Conservation (phyloP, 2,113 vertebrate species). For the Notarius quadriscutis region DNA sequence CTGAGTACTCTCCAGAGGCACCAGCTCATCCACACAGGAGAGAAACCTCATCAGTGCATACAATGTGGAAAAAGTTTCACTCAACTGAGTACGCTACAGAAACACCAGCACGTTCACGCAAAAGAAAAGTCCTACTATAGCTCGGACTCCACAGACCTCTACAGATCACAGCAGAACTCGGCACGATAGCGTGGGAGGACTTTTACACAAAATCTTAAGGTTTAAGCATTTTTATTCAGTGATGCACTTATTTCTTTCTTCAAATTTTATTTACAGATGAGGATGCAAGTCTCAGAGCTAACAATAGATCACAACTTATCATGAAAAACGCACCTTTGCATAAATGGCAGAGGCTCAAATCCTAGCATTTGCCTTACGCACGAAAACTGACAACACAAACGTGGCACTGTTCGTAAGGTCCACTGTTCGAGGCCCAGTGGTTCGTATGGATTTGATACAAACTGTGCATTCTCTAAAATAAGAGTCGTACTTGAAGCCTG, state of each 20-base stretch:
- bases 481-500: not conserved
- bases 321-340: not conserved
- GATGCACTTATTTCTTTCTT: not conserved
- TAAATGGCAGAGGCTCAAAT: not conserved
- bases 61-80: slow-evolving; percentile 23
- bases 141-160: not conserved
- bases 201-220: not conserved
- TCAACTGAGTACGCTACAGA: not conserved
- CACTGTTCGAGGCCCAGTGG: not conserved
- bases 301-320: not conserved
- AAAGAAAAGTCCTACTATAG: not conserved
- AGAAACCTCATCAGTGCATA: slow-evolving; percentile 15
- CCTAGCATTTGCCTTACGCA: not conserved
- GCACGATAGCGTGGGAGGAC: not conserved
- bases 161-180: too few relatives aligned
- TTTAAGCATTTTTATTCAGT: not conserved
- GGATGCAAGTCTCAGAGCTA: not conserved
- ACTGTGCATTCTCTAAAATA: not conserved
- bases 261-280: not conserved
- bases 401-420: not conserved
- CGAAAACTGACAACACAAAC: not conserved
- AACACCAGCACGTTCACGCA: slow-evolving; percentile 17
- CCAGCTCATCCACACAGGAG: slow-evolving; percentile 26
- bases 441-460: not conserved
- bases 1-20: slow-evolving; percentile 18